These are phyloP conservation scores for Penaeus indicus DNA, from an alignment of 1,140 invertebrate species.

Conservation along the genomic window DNA sequence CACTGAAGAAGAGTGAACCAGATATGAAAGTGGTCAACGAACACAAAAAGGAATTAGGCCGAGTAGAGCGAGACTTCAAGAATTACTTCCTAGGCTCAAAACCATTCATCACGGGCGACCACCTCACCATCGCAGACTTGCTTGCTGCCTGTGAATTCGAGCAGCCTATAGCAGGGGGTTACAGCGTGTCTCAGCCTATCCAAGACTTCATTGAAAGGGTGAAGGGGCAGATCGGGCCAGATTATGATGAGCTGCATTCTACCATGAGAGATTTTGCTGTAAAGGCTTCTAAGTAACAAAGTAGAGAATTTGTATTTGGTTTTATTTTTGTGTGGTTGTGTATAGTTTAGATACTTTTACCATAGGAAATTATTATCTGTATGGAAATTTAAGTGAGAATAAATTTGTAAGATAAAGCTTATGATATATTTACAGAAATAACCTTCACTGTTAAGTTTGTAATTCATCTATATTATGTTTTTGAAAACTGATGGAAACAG, in stretches of 20 bases:
- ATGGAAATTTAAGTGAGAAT: too few relatives aligned
- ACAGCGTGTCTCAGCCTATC: neutral
- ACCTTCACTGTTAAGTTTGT: too few relatives aligned
- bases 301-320: too few relatives aligned
- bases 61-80: slow-evolving; percentile 22
- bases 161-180: neutral
- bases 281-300: too few relatives aligned
- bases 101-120: neutral
- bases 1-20: slow-evolving; percentile 1
- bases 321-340: too few relatives aligned
- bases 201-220: neutral
- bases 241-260: neutral
- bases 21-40: slow-evolving; percentile 24
- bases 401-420: too few relatives aligned
- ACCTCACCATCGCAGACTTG: neutral
- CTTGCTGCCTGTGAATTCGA: slow-evolving; percentile 6
- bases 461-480: too few relatives aligned
- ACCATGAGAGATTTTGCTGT: too few relatives aligned
- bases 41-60: slow-evolving; percentile 35
- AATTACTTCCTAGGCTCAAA: neutral
- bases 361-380: too few relatives aligned
- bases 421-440: too few relatives aligned
- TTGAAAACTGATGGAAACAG: too few relatives aligned
- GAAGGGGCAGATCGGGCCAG: neutral
- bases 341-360: too few relatives aligned